Evolutionary conservation across 2,888 invertebrate species (phyloP).

Genomic region (Megastigmus dorsalis): DNA sequence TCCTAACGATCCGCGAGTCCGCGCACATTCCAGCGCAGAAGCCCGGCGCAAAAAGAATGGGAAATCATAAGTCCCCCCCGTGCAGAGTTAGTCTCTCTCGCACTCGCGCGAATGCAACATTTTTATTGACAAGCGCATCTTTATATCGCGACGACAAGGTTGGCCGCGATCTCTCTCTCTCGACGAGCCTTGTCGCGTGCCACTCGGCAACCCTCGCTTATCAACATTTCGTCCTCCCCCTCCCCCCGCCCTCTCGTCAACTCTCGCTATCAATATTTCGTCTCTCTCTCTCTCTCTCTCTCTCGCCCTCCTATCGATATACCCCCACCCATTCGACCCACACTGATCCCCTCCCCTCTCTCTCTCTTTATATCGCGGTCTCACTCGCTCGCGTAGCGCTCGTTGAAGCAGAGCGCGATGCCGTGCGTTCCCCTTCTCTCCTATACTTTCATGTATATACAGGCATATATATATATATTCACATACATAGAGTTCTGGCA

Average conservation of each 20-base stretch:
- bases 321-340: not conserved
- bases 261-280: slow-evolving; percentile 30
- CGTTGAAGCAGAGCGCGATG: no score
- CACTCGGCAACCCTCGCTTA: not conserved
- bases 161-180: slow-evolving; percentile 67
- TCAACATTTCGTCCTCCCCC: slow-evolving; percentile 34
- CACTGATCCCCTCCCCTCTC: slow-evolving; percentile 54
- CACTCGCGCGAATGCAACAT: no score
- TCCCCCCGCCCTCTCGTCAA: not conserved
- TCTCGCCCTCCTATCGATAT: slow-evolving; percentile 9
- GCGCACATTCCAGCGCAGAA: no score
- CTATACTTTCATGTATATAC: no score
- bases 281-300: not conserved
- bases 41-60: no score
- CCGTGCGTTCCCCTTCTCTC: slow-evolving; percentile 53
- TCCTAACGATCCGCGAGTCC: no score
- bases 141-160: no score
- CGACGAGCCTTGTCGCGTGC: not conserved
- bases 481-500: no score
- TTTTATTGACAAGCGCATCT: no score
- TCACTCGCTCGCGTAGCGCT: not conserved
- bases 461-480: no score
- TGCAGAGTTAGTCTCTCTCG: slow-evolving; percentile 15
- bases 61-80: no score
- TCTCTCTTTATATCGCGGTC: not conserved